Percentiles rank a stretch among this genome's conserved stretches.
These are phyloP conservation scores for Apis florea DNA, from an alignment of 1,140 invertebrate genomes.

Conservation along the genomic window DNA sequence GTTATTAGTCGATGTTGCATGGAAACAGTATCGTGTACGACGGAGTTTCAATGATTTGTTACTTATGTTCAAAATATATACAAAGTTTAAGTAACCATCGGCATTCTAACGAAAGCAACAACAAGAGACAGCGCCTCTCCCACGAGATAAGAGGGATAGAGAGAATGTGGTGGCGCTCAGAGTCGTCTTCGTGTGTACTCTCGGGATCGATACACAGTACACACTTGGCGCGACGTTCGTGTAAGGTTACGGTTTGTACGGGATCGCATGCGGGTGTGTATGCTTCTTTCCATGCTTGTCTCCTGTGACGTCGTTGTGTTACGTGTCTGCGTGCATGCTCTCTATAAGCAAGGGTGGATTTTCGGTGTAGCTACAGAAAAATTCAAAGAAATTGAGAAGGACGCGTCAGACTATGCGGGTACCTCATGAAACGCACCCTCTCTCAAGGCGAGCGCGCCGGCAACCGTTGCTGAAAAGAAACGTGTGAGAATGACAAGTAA, in stretches of 20 bases:
- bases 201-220: constrained; percentile 75
- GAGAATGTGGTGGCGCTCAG: constrained; percentile 70
- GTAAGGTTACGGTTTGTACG: constrained; percentile 57
- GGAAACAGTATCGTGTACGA: background rate
- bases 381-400: constrained; percentile 38
- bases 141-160: constrained; percentile 51
- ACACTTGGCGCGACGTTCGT: constrained; percentile 58
- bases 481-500: constrained; percentile 39
- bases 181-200: constrained; percentile 65
- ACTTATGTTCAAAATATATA: constrained; percentile 24
- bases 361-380: constrained; percentile 32
- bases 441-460: background rate
- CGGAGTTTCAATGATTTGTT: constrained; percentile 5
- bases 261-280: constrained; percentile 32
- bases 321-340: constrained; percentile 23
- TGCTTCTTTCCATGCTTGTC: constrained; percentile 10
- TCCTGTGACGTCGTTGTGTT: background rate
- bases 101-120: constrained; percentile 38
- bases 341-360: constrained; percentile 52
- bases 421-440: constrained; percentile 34
- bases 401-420: constrained; percentile 18
- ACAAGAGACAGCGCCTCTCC: constrained; percentile 43
- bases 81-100: constrained; percentile 1
- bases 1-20: background rate
- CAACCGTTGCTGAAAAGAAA: constrained; percentile 22